Base-by-base conservation (phyloP, 2,888 invertebrate genomes). In the Ochlodes sylvanus region DNA sequence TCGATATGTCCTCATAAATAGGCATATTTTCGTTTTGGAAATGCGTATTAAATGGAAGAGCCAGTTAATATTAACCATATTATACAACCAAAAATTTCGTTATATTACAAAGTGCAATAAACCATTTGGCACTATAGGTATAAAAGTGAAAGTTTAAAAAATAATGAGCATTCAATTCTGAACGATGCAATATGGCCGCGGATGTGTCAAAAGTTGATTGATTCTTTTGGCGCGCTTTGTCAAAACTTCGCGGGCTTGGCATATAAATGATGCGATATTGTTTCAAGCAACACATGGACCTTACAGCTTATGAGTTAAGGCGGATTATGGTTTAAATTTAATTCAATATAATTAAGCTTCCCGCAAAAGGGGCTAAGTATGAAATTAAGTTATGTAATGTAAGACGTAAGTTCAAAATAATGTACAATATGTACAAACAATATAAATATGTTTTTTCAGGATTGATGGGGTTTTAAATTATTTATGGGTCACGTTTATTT, bases 71-170 rank as follows among this genome's bases (percentile, higher is more conserved):
- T 10, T 38, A 38, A 0, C 1, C 9, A 38, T 17, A 56, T 42
- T 57, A 57, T n/a, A 21, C 41, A 47, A 61, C 17, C 17, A 63
- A 55, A 58, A 50, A 57, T 65, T 65, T 44, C 56, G 47, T 47
- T 32, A 64, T 56, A 21, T 54, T 63, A 41, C 38, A 50, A 58
- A 57, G 15, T 27, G 21, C 12, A 47, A 50, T 34, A 44, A 56
- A 55, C 55, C 55, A 42, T 27, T 63, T 64, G 57, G 17, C 64
- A 52, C 54, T 63, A 55, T 54, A 10, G 38, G 38, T 21, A 76
- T 72, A 76, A 80, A 80, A 82, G 83, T 74, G 63, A 77, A 73
- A 76, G 76, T 70, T 66, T 44, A 55, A 70, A 62, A 34, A 57
- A 41, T 65, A 50, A 65, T 68, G 66, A 68, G 50, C 54, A 61